Conservation (phyloP, 2,797 vertebrate genomes). For the Myiotriccus ornatus region DNA sequence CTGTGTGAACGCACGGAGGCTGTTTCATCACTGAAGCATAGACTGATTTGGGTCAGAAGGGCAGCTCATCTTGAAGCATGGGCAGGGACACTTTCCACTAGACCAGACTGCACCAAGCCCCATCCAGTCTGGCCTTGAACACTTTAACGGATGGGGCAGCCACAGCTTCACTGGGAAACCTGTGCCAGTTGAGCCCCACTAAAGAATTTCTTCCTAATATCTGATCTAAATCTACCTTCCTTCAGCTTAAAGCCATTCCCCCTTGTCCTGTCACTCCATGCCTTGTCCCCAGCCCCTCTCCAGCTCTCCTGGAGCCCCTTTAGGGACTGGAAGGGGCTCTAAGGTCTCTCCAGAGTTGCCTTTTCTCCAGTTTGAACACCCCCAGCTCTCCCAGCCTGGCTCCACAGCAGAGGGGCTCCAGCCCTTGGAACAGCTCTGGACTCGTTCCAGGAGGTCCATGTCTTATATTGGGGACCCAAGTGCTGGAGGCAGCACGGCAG, state of each 20-base stretch:
- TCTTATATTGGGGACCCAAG: rapidly evolving
- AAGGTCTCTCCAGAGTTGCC: neutral
- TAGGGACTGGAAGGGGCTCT: neutral
- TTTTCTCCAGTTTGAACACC: neutral
- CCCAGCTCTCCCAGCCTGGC: neutral
- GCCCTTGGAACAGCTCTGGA: neutral
- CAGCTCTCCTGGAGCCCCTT: neutral
- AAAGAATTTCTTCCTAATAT: neutral
- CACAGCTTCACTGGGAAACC: neutral
- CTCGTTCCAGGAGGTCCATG: neutral
- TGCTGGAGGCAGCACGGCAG: neutral
- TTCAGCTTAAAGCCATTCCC: neutral
- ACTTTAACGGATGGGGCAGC: neutral
- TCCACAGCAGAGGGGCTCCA: neutral
- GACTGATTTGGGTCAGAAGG: neutral
- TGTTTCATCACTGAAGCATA: neutral
- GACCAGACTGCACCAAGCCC: neutral
- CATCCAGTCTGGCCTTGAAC: neutral
- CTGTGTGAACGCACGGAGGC: neutral
- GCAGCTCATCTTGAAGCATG: neutral
- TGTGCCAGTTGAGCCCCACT: neutral
- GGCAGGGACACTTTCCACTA: neutral
- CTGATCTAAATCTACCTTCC: neutral
- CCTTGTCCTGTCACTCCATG: neutral
- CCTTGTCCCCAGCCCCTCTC: neutral